Evolutionary conservation across 2,797 vertebrate genomes (phyloP), one percentile per base, ranked within the genome.

Genomic region (Gymnoscopelus braueri): DNA sequence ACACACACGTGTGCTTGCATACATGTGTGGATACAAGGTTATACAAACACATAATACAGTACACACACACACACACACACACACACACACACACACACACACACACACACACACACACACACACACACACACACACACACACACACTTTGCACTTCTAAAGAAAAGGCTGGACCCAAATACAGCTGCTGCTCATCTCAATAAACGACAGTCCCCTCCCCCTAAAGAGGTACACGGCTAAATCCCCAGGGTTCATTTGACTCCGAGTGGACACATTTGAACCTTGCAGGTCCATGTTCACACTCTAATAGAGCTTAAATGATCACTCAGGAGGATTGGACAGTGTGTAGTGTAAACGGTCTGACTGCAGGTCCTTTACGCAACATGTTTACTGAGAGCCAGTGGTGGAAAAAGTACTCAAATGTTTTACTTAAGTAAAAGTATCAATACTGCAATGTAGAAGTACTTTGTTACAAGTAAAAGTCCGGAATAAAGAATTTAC

Each of bases 151-250:
- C 50, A 88, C 86, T 83, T 88, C 68, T 32, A 61, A 75, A 72
- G 67, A 81, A 86, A 84, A 81, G 75, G 83, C 71, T 81, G 85
- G 85, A 83, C 66, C 84, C 86, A 90, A 92, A 90, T 91, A 88
- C 93, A 94, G 93, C 93, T 94, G 93, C 90, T 89, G 91, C 78
- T 91, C 88, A 72, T 93, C 91, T 91, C 83, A 82, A 78, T 92
- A 91, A 92, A 89, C 63, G 71, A 70, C 48, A 59, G 71, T 80
- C 65, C 64, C 88, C 80, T 80, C 65, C 64, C 88, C 80, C 71
- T 75, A 75, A 77, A 71, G 85, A 81, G 77, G 81, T 89, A 9
- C 39, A 44, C 39, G 0, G 39, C 8, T 44, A 10, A 44, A 44
- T 3, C 39, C 39, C 6, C 39, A 29, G 26, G 26, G 26, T 29